Percentiles rank a stretch among this genome's conserved stretches.
Evolutionary conservation across 2,113 vertebrate genomes (phyloP).

Genomic region (Himantopus leucocephalus): DNA sequence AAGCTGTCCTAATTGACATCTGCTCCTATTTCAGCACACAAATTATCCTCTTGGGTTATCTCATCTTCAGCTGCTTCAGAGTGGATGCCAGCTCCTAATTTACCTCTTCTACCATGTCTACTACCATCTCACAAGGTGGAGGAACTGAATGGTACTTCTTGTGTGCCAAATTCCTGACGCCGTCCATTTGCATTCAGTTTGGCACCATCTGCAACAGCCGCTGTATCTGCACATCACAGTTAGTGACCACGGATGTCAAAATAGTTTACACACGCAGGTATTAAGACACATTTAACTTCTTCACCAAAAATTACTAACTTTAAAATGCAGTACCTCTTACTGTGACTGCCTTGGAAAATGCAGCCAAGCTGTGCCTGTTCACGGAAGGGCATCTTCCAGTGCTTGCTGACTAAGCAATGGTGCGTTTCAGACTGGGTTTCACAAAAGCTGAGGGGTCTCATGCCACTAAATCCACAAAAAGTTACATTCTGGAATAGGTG

Average conservation of each 20-base stretch:
- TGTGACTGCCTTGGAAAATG: neutral
- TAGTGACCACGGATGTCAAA: neutral
- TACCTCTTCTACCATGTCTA: neutral
- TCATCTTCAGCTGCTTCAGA: slow-evolving; percentile 3
- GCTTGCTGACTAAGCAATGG: neutral
- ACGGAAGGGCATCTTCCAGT: neutral
- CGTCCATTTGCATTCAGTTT: neutral
- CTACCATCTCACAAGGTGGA: neutral
- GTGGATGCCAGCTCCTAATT: neutral
- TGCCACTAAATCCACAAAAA: neutral
- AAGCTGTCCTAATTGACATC: slow-evolving; percentile 30
- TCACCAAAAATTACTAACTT: neutral
- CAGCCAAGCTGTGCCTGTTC: neutral
- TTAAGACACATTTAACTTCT: neutral
- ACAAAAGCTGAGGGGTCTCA: neutral
- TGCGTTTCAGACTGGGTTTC: neutral
- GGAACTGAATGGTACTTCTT: neutral
- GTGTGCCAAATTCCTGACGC: neutral
- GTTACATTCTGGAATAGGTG: neutral
- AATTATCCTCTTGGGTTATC: neutral
- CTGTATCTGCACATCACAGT: neutral
- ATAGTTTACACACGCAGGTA: neutral
- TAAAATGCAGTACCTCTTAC: neutral
- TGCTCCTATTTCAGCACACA: neutral
- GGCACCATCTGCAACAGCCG: neutral